These are phyloP conservation scores for Acanthacorydalis orientalis DNA, from an alignment of 2,888 invertebrate genomes.

Conservation along the genomic window DNA sequence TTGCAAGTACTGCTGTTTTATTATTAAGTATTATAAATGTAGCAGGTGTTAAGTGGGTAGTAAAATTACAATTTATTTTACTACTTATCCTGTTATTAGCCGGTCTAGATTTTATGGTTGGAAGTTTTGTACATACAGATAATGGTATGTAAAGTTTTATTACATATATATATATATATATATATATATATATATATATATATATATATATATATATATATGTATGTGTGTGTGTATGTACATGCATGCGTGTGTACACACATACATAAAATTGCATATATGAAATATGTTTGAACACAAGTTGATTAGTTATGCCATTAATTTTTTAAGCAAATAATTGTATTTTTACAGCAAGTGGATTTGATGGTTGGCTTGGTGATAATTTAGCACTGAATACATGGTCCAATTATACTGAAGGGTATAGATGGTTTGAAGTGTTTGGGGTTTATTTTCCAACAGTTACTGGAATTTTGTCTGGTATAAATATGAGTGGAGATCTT, in stretches of 20 bases:
- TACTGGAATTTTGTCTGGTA: constrained; percentile 91
- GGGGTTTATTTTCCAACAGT: constrained; percentile 97
- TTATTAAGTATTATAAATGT: constrained; percentile 80
- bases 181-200: background rate
- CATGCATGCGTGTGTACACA: background rate
- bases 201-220: background rate
- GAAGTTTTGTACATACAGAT: constrained; percentile 67
- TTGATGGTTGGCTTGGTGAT: constrained; percentile 70
- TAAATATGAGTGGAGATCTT: constrained; percentile 96
- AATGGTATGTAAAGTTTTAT: constrained; percentile 48
- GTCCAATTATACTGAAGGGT: constrained; percentile 58
- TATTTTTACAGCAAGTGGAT: constrained; percentile 46
- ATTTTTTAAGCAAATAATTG: background rate
- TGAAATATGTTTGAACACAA: too few relatives aligned
- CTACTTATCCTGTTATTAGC: constrained; percentile 73
- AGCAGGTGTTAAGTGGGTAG: constrained; percentile 96
- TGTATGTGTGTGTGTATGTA: background rate
- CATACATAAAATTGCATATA: too few relatives aligned
- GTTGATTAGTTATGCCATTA: too few relatives aligned
- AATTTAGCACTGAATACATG: constrained; percentile 70
- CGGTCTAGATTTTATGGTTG: constrained; percentile 84
- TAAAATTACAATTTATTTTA: constrained; percentile 82
- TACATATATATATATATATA: too few relatives aligned
- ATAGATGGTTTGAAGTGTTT: constrained; percentile 91
- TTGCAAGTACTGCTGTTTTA: constrained; percentile 76